Percentiles rank a stretch among this genome's conserved stretches.
These are phyloP conservation scores for Pachyseris speciosa DNA, from an alignment of 64 coral and sea anemone genomes.

Conservation along the genomic window DNA sequence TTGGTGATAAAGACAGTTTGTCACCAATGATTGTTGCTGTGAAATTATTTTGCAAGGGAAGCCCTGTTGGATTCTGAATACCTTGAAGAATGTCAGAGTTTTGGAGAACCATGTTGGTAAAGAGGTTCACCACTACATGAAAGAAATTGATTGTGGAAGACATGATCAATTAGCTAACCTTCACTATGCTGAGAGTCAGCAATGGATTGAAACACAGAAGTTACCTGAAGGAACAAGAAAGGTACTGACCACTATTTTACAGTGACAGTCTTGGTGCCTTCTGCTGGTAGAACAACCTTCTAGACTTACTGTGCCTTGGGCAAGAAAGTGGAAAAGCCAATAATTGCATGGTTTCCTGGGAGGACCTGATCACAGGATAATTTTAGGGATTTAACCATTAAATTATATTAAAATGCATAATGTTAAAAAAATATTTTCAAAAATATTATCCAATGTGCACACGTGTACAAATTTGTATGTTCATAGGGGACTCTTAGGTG, in stretches of 20 bases:
- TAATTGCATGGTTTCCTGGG: too few relatives aligned
- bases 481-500: too few relatives aligned
- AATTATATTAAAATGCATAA: too few relatives aligned
- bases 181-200: slow-evolving; percentile 6
- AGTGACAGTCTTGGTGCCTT: too few relatives aligned
- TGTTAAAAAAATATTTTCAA: too few relatives aligned
- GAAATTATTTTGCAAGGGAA: slow-evolving; percentile 49
- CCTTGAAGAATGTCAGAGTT: slow-evolving; percentile 82
- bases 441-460: too few relatives aligned
- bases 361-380: too few relatives aligned
- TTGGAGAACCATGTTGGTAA: slow-evolving; percentile 89
- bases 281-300: too few relatives aligned
- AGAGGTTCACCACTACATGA: slow-evolving; percentile 89
- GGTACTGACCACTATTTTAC: slow-evolving; percentile 14
- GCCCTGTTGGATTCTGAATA: slow-evolving; percentile 90
- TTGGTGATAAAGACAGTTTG: not conserved
- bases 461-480: too few relatives aligned
- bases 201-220: slow-evolving; percentile 38
- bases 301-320: too few relatives aligned
- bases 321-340: too few relatives aligned
- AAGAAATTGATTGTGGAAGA: slow-evolving; percentile 27
- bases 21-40: not conserved
- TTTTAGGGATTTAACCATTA: too few relatives aligned
- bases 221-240: slow-evolving; percentile 76
- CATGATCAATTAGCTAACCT: not conserved